These are phyloP conservation scores for Aphelocoma coerulescens DNA, from an alignment of 2,113 vertebrate species.

Conservation along the genomic window DNA sequence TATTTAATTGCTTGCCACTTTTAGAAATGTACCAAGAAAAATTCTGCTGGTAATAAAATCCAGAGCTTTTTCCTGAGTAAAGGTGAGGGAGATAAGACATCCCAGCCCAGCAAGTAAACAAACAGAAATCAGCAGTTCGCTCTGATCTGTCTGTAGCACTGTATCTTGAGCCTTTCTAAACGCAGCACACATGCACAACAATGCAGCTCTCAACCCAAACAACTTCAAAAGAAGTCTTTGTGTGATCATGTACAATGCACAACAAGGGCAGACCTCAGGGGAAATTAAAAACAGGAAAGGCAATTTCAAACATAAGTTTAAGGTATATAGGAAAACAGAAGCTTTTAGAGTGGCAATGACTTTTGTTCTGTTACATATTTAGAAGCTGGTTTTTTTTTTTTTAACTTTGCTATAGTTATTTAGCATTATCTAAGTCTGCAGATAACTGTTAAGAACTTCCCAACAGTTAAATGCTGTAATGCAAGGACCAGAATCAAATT, in stretches of 20 bases:
- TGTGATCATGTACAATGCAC: neutral
- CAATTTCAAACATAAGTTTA: neutral
- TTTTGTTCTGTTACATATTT: neutral
- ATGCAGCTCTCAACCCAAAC: neutral
- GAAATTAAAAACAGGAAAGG: neutral
- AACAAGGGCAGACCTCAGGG: neutral
- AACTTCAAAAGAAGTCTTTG: neutral
- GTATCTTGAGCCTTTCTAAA: neutral
- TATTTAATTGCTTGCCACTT: neutral
- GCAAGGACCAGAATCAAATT: neutral
- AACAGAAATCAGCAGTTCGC: neutral
- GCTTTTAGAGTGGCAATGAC: neutral
- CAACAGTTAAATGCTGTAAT: neutral
- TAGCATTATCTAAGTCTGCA: neutral
- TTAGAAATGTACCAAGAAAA: neutral
- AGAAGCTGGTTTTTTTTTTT: neutral
- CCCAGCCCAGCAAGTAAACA: neutral
- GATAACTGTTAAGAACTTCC: neutral
- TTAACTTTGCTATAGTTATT: neutral
- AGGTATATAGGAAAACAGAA: neutral
- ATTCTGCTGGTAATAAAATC: neutral
- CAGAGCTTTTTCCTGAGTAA: neutral
- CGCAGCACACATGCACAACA: neutral
- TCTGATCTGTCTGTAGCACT: neutral
- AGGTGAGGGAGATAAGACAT: neutral